Base-by-base conservation (phyloP, 2,113 vertebrate species). In the Odocoileus hemionus region DNA sequence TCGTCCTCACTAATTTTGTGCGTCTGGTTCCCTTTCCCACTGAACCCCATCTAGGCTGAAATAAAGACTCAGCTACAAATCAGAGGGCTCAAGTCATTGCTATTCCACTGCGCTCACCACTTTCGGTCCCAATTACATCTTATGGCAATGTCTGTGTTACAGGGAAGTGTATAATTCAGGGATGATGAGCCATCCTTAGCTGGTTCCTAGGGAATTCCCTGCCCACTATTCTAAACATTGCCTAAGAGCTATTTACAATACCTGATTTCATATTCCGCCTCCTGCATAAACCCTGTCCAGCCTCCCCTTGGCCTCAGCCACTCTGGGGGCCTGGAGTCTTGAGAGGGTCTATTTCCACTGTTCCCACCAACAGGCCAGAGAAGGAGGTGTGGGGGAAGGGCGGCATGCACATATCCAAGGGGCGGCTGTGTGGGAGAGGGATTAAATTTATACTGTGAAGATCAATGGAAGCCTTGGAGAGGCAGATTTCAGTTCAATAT, bases 381-480 rank as follows among this genome's bases (percentile, higher is more conserved):
- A 85, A 94, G 67, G 80, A 60, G 90, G 57, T 23, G 3, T 26
- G 85, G 79, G 87, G 36, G 70, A 1, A 47, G 94, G 74, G 87
- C 45, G 14, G 90, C 33, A 54, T 28, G 64, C 28, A 19, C 28
- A 12, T 70, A 88, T 86, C 87, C 23, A 50, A 85, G 78, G 67
- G 36, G 36, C 0, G 2, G 55, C 21, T 86, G 33, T 67, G 16
- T 50, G 88, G 60, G 80, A 97, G 93, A 61, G 67, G 79, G 83
- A 98, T 98, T 98, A 98, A 82, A 91, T 36, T 17, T 96, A 94
- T 74, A 36, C 91, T 94, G 64, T 86, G 76, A 82, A 91, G 82
- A 98, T 97, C 97, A 93, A 94, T 98, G 93, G 67, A 79, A 97
- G 89, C 97, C 91, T 93, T 92, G 50, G 82, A 88, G 78, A 96